Conservation (phyloP, 2,797 vertebrate species). For the Myioborus miniatus region DNA sequence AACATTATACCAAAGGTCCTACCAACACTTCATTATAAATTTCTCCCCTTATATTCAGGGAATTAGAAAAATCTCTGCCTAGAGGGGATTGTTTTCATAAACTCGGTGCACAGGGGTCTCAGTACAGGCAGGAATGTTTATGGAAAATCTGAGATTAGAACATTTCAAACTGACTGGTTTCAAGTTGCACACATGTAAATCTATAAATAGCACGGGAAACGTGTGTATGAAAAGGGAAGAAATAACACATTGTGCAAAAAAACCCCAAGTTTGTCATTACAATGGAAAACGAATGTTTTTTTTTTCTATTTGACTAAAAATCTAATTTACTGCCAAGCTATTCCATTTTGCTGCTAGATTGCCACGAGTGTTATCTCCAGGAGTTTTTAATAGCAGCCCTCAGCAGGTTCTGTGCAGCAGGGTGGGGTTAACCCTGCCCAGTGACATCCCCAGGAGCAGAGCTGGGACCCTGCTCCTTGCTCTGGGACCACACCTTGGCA, state of each 20-base stretch:
- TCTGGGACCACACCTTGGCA: neutral
- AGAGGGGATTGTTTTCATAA: constrained; percentile 36
- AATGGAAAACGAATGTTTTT: neutral
- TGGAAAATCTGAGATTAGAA: constrained; percentile 56
- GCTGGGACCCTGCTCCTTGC: neutral
- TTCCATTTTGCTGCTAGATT: neutral
- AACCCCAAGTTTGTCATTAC: neutral
- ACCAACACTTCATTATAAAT: constrained; percentile 16
- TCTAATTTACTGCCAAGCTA: neutral
- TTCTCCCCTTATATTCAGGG: neutral
- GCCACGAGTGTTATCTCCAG: neutral
- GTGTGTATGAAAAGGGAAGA: neutral
- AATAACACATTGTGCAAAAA: neutral
- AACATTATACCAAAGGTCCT: neutral
- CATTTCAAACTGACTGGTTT: constrained; percentile 32
- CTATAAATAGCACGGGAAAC: constrained; percentile 9
- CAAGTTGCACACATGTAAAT: constrained; percentile 1
- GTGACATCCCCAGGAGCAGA: neutral
- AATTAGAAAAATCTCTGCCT: constrained; percentile 33
- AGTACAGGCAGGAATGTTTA: constrained; percentile 40
- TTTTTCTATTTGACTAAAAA: neutral
- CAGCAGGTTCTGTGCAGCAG: neutral
- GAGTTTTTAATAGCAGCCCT: neutral
- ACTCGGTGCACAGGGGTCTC: neutral
- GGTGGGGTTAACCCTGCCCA: neutral